Percentiles rank a stretch among this genome's conserved stretches.
Evolutionary conservation across 2,797 vertebrate species (phyloP).

Genomic region (Chrysocyon brachyurus): DNA sequence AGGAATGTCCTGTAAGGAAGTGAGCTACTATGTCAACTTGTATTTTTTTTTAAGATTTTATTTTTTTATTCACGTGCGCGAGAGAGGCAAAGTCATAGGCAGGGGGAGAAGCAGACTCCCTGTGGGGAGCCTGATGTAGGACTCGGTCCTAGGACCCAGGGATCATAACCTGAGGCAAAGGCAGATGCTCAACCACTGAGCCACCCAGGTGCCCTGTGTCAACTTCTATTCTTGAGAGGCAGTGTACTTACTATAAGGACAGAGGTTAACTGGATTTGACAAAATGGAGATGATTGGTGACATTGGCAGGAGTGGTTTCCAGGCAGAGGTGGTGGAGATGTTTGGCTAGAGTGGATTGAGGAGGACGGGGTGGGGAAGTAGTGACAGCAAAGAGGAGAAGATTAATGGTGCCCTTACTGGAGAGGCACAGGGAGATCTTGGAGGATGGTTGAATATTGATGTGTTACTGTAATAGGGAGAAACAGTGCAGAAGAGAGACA

Average conservation of each 20-base stretch:
- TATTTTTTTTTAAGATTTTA: not conserved
- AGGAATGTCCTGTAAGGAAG: not conserved
- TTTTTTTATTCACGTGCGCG: no score
- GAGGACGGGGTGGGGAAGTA: not conserved
- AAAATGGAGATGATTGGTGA: not conserved
- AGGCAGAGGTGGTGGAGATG: not conserved
- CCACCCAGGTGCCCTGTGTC: not conserved
- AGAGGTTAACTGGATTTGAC: not conserved
- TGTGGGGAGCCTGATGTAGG: no score
- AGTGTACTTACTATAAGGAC: accelerated
- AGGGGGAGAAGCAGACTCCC: no score
- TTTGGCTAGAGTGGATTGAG: not conserved
- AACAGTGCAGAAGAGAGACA: not conserved
- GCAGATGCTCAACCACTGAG: no score
- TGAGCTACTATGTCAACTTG: not conserved
- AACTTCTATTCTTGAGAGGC: not conserved
- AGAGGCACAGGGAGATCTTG: not conserved
- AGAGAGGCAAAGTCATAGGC: no score
- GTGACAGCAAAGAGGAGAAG: not conserved
- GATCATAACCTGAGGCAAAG: no score
- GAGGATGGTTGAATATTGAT: not conserved
- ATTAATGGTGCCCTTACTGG: not conserved
- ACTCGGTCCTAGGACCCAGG: no score
- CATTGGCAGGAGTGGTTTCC: not conserved
- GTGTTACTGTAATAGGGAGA: not conserved